Base-by-base conservation (phyloP, 2,113 vertebrate genomes). In the Pelusios castaneus region DNA sequence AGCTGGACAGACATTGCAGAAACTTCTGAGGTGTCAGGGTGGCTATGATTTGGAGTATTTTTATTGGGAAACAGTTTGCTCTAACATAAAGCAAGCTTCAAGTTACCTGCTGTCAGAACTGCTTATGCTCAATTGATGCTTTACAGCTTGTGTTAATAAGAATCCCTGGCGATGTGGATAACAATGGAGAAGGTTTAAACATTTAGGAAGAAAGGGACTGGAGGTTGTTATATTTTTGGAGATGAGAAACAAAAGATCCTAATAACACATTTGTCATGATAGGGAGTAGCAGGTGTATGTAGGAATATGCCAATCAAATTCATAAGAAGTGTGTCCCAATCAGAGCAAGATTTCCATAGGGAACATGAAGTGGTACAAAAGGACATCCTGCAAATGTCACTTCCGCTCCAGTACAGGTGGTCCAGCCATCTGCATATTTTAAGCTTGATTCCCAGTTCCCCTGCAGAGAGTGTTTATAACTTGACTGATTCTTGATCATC, bases 61-160 rank as follows among this genome's bases (percentile, higher is more conserved):
- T 54, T 82, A 60, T 8, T 27, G 49, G 56, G 90, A 70, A 92
- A 88, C 10, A 12, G 76, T 96, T 93, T 90, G 13, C 58, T 95
- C 91, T 88, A 87, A 83, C 55, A 85, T 90, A 87, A 95, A 94
- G 85, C 49, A 41, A 92, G 6, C 55, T 91, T 41, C 56, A 80
- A 78, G 41, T 70, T 3, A 21, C 3, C 51, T 84, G 13, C 52
- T 86, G 25, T 87, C 87, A 41, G 49, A 88, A 56, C 78, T 85
- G 34, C 84, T 97, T 87, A 85, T 51, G 45, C 25, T 95, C 83
- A 91, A 93, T 90, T 92, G 73, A 81, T 96, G 77, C 87, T 96
- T 94, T 95, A 95, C 80, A 90, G 2, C 6, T 75, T 85, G 85
- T 88, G 73, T 90, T 96, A 96, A 95, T 96, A 77, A 94, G 83